These are phyloP conservation scores for Sarcophaga carnaria DNA, from an alignment of 2,888 invertebrate genomes.

Conservation along the genomic window DNA sequence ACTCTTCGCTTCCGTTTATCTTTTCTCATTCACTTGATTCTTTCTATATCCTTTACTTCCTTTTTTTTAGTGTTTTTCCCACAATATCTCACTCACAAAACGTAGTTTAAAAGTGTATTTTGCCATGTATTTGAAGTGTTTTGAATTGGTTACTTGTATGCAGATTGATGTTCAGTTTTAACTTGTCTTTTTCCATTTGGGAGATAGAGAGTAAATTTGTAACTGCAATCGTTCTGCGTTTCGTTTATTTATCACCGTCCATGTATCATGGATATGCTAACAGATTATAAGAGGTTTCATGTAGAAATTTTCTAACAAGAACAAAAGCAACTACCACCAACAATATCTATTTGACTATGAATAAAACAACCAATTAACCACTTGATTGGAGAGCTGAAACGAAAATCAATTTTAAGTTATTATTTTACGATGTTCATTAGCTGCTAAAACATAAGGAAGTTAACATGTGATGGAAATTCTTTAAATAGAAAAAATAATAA, in stretches of 20 bases:
- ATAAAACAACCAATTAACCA: conserved; percentile 5
- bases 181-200: neutral
- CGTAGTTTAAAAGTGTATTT: neutral
- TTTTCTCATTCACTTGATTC: no score
- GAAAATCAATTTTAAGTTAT: conserved; percentile 34
- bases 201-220: neutral
- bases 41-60: neutral
- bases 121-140: conserved; percentile 19
- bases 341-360: neutral
- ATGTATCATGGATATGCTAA: no score
- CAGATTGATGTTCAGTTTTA: conserved; percentile 50
- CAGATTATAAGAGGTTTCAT: neutral
- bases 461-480: no score
- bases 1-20: neutral
- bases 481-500: no score
- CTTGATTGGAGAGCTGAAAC: neutral
- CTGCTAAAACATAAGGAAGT: no score
- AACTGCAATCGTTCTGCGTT: neutral
- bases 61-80: neutral
- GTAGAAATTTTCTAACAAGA: neutral
- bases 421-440: no score
- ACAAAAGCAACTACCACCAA: neutral
- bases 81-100: neutral
- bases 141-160: conserved; percentile 58
- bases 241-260: conserved; percentile 4